These are phyloP conservation scores for Pygmarrhopalites habei DNA, from an alignment of 1,140 invertebrate genomes.

Conservation along the genomic window DNA sequence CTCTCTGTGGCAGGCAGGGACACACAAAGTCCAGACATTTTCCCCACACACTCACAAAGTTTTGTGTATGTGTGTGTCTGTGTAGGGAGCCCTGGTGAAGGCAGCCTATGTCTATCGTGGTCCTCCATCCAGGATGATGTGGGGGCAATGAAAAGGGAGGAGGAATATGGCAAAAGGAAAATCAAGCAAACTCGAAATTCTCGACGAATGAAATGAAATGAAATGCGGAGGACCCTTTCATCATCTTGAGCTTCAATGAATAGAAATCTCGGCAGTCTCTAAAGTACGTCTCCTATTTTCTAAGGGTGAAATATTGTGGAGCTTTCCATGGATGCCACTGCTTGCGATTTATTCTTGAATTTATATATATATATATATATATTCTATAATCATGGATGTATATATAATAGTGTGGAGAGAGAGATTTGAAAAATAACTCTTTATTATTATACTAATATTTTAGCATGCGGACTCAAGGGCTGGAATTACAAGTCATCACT, in stretches of 20 bases:
- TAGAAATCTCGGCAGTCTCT: not conserved
- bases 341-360: not conserved
- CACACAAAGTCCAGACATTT: too few species aligned
- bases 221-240: slow-evolving; percentile 6
- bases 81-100: too few species aligned
- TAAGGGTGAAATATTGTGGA: slow-evolving; percentile 2
- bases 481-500: not conserved
- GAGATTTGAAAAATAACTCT: slow-evolving; percentile 7
- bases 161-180: not conserved
- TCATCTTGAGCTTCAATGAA: slow-evolving; percentile 11
- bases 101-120: too few species aligned
- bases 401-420: not conserved
- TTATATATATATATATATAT: not conserved
- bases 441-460: slow-evolving; percentile 4
- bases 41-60: too few species aligned
- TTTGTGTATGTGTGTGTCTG: too few species aligned
- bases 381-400: too few species aligned
- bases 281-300: not conserved
- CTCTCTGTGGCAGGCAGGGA: too few species aligned
- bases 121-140: too few species aligned
- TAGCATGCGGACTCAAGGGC: not conserved
- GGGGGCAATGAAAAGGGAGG: not conserved
- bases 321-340: not conserved
- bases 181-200: slow-evolving; percentile 5
- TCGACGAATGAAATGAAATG: not conserved